Percentiles rank a stretch among this genome's conserved stretches.
Conservation (phyloP, 2,888 invertebrate genomes). For the Mamestra brassicae region DNA sequence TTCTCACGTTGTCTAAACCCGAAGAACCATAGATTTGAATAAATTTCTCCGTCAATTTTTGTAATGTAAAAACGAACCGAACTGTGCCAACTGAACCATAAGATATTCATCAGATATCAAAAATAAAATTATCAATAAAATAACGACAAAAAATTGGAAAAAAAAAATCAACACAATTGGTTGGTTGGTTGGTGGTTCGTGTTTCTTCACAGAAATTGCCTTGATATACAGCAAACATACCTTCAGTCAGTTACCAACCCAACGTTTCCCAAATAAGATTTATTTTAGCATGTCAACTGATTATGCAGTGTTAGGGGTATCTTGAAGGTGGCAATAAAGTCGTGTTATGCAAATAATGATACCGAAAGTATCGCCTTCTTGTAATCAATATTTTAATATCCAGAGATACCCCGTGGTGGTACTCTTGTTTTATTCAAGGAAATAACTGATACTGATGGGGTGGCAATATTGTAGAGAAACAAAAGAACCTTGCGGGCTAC, state of each 20-base stretch:
- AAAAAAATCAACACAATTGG: conserved; percentile 4
- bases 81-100: too few species aligned
- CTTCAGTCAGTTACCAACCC: conserved; percentile 5
- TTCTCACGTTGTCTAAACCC: too few species aligned
- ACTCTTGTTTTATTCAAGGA: conserved; percentile 40
- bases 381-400: conserved; percentile 69
- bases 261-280: not conserved
- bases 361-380: conserved; percentile 53
- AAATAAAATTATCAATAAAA: too few species aligned
- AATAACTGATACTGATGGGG: conserved; percentile 11
- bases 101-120: too few species aligned
- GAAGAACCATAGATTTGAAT: not conserved
- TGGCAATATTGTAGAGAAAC: not conserved
- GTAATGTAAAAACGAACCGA: not conserved
- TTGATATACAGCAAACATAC: not conserved
- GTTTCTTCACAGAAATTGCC: conserved; percentile 37
- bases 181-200: too few species aligned
- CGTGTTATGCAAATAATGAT: conserved; percentile 69
- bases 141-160: not conserved
- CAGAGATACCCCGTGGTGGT: conserved; percentile 60
- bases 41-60: not conserved
- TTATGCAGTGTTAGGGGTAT: conserved; percentile 14
- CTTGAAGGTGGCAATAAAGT: conserved; percentile 66
- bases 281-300: not conserved
- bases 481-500: too few species aligned